phyloP scores from a whole-genome alignment of 1,140 invertebrate species.

The Bactericera cockerelli region DNA sequence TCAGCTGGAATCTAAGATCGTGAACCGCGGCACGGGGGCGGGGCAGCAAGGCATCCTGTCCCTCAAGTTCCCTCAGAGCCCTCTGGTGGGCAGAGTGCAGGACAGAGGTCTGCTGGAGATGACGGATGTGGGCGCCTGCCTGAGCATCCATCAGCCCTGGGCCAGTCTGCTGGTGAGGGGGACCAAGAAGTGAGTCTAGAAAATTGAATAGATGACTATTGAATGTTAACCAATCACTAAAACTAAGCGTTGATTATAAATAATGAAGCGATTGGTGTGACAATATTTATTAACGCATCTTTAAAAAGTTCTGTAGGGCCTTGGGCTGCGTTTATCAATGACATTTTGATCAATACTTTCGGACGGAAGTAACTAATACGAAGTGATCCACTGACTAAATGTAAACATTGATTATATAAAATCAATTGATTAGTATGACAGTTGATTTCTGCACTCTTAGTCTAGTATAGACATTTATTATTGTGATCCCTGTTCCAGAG shows the following conservation, averaged over 20 bases:
- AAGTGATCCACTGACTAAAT: no score
- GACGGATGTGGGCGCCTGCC: conserved; percentile 71
- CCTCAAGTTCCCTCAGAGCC: neutral
- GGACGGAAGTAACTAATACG: no score
- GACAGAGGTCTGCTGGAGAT: conserved; percentile 74
- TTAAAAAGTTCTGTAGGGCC: no score
- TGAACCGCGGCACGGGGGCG: neutral
- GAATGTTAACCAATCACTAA: no score
- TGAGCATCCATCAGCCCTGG: conserved; percentile 94
- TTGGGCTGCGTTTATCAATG: no score
- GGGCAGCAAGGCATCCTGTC: neutral
- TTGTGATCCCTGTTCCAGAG: no score
- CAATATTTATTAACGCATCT: neutral
- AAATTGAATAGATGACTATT: conserved; percentile 15
- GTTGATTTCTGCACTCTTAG: no score
- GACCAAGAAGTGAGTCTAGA: conserved; percentile 68
- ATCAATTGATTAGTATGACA: no score
- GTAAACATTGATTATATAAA: no score
- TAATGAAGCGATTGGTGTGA: neutral
- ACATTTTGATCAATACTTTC: no score
- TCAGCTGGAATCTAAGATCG: neutral
- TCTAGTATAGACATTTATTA: no score
- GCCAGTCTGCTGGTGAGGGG: conserved; percentile 78
- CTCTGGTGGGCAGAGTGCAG: conserved; percentile 42
- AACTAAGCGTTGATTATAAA: no score